Evolutionary conservation across 37 sponge, comb jelly and placozoan genomes (phyloP).

Genomic region (Halichondria panicea): DNA sequence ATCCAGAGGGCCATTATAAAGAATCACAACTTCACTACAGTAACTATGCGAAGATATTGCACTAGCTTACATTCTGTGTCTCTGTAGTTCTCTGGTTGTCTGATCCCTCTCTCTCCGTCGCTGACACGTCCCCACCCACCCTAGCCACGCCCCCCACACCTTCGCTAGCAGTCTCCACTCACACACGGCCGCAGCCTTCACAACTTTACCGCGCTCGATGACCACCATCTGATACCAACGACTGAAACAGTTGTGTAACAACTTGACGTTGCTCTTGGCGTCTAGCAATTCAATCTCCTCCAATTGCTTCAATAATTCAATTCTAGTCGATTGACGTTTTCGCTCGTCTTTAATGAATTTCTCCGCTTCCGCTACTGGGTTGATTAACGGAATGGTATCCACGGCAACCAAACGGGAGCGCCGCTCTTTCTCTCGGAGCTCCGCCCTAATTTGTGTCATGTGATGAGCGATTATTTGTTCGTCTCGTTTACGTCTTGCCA

Average conservation of each 20-base stretch:
- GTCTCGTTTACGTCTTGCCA: not conserved
- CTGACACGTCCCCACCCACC: slow-evolving; percentile 12
- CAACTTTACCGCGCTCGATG: not conserved
- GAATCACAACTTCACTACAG: too few species aligned
- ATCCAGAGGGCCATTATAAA: too few species aligned
- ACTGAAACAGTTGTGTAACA: slow-evolving; percentile 40
- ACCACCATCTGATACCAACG: slow-evolving; percentile 20
- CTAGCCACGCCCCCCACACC: slow-evolving; percentile 53
- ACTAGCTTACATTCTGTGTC: slow-evolving; percentile 10
- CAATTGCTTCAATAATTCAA: slow-evolving; percentile 40
- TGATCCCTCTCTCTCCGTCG: slow-evolving; percentile 11
- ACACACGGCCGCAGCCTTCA: slow-evolving; percentile 38
- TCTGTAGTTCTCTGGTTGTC: slow-evolving; percentile 27
- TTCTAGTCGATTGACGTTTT: slow-evolving; percentile 27
- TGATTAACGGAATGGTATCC: too few species aligned
- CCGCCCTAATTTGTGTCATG: not conserved
- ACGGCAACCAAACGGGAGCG: too few species aligned
- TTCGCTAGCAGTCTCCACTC: slow-evolving; percentile 48
- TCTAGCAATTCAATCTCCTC: slow-evolving; percentile 37
- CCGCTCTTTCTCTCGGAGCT: too few species aligned
- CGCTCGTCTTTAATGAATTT: slow-evolving; percentile 8
- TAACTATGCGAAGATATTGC: too few species aligned
- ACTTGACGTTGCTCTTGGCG: slow-evolving; percentile 22
- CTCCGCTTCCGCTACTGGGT: slow-evolving; percentile 5
- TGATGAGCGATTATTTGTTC: slow-evolving; percentile 6